Conservation (phyloP, 2,113 vertebrate species). For the Lampris incognitus region DNA sequence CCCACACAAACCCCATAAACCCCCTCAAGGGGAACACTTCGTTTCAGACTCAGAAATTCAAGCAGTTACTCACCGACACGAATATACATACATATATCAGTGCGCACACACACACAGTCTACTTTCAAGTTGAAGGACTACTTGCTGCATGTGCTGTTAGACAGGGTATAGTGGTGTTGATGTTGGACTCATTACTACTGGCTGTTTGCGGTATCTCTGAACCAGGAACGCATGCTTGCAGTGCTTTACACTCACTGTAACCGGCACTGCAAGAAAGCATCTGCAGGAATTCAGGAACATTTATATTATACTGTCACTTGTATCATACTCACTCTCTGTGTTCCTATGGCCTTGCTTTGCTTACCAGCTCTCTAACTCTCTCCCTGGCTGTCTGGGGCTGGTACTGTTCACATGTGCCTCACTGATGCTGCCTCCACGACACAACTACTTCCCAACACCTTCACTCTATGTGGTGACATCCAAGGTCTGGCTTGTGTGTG, state of each 20-base stretch:
- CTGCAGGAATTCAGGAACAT: background rate
- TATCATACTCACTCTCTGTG: background rate
- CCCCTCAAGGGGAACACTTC: background rate
- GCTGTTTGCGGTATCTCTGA: too few species aligned
- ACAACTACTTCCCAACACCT: conserved; percentile 46
- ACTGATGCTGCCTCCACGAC: conserved; percentile 37
- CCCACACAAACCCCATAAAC: background rate
- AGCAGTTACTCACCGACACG: background rate
- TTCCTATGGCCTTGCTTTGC: conserved; percentile 7
- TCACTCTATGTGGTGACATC: conserved; percentile 53
- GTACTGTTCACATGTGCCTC: conserved; percentile 7
- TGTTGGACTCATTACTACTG: too few species aligned
- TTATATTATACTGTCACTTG: too few species aligned
- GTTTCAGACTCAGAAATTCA: background rate
- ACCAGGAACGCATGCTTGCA: too few species aligned
- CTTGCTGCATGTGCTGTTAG: too few species aligned
- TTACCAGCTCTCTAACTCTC: conserved; percentile 5
- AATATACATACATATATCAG: conserved; percentile 11
- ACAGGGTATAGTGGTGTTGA: too few species aligned
- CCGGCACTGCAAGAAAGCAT: background rate
- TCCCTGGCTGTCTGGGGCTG: conserved; percentile 10
- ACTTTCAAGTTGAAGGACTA: too few species aligned
- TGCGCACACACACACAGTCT: conserved; percentile 1
- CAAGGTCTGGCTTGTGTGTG: conserved; percentile 48
- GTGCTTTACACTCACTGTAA: too few species aligned